A percentile compares a stretch with the other conserved stretches of the same genome.
phyloP scores from a whole-genome alignment of 2,888 invertebrate species.

The Tipula vernalis region DNA sequence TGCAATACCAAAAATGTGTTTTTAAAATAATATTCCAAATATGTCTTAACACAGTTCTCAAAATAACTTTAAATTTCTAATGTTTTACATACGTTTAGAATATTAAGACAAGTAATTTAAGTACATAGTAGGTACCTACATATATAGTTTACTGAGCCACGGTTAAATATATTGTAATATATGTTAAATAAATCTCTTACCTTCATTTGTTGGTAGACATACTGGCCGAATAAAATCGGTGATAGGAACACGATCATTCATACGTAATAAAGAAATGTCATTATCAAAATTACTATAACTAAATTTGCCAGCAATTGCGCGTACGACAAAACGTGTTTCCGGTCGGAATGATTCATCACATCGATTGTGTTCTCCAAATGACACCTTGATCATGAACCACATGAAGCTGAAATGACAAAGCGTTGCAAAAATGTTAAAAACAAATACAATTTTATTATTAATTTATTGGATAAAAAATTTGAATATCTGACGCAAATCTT shows the following conservation, averaged over 20 bases:
- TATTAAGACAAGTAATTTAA: no score
- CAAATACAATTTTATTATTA: background rate
- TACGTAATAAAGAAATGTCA: slow-evolving; percentile 68
- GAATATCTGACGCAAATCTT: no score
- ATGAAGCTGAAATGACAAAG: slow-evolving; percentile 50
- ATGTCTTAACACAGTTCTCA: background rate
- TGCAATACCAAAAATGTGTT: background rate
- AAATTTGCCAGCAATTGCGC: slow-evolving; percentile 68
- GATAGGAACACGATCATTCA: slow-evolving; percentile 70
- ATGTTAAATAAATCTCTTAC: slow-evolving; percentile 34
- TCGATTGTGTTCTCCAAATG: slow-evolving; percentile 77
- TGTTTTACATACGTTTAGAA: no score
- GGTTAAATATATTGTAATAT: no score
- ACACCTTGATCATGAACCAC: slow-evolving; percentile 88
- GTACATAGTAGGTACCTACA: background rate
- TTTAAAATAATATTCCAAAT: background rate
- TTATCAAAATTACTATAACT: slow-evolving; percentile 78
- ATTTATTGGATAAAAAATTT: no score
- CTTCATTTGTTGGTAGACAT: slow-evolving; percentile 57
- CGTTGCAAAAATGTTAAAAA: background rate
- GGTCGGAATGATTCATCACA: slow-evolving; percentile 59
- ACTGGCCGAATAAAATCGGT: slow-evolving; percentile 69
- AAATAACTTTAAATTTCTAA: no score
- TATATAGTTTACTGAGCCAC: background rate
- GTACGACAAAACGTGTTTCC: slow-evolving; percentile 65